A percentile compares a stretch with the other conserved stretches of the same genome.
Evolutionary conservation across 2,113 vertebrate species (phyloP).

Genomic region (Platichthys stellatus): DNA sequence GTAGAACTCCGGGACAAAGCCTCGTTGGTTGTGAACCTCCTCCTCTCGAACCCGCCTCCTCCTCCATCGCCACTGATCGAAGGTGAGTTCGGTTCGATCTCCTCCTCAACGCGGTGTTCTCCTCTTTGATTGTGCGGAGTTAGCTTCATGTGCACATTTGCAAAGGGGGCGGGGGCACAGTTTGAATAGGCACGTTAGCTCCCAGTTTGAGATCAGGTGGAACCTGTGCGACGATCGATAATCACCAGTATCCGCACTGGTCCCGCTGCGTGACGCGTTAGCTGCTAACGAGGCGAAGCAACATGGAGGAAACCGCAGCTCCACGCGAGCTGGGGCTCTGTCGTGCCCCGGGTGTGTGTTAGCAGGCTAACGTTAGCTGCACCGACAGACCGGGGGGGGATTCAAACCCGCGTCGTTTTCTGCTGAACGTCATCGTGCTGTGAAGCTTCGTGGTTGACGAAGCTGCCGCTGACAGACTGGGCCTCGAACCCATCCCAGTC

Average conservation of each 20-base stretch:
- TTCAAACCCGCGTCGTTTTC: too few relatives aligned
- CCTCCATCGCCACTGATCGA: slow-evolving; percentile 25
- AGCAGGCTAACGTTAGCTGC: background rate
- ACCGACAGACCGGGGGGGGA: too few relatives aligned
- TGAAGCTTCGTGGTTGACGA: too few relatives aligned
- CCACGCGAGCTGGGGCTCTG: slow-evolving; percentile 26
- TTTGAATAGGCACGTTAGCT: background rate
- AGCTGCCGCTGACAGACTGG: too few relatives aligned
- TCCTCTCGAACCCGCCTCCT: slow-evolving; percentile 5
- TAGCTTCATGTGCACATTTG: slow-evolving; percentile 1
- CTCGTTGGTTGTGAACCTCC: background rate
- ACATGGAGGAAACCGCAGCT: slow-evolving; percentile 60
- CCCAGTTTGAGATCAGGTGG: too few relatives aligned
- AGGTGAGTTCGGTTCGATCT: slow-evolving; percentile 68
- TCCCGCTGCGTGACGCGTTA: background rate
- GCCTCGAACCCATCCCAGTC: too few relatives aligned
- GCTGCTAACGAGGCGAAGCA: slow-evolving; percentile 37
- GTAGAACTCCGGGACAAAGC: background rate
- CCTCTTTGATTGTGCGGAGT: slow-evolving; percentile 39
- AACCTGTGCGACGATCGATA: background rate
- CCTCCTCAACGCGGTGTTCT: slow-evolving; percentile 43
- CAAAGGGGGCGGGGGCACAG: too few relatives aligned
- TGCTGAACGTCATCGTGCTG: too few relatives aligned
- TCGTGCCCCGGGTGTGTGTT: slow-evolving; percentile 16
- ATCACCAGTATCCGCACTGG: background rate